phyloP scores from a whole-genome alignment of 2,888 invertebrate species.

The Lasioglossum calceatum region DNA sequence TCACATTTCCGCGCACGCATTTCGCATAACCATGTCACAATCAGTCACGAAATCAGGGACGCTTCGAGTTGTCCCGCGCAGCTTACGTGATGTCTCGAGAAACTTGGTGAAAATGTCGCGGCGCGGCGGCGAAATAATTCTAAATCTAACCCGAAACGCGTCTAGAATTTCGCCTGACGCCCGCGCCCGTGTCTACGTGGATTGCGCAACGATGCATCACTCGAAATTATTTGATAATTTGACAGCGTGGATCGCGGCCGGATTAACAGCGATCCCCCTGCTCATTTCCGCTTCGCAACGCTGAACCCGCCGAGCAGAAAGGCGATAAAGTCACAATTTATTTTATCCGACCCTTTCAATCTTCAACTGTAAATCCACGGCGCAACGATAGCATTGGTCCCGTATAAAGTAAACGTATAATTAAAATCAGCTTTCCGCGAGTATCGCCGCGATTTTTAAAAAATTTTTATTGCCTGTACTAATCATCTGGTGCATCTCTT shows the following conservation, averaged over 20 bases:
- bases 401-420: neutral
- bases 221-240: conserved; percentile 30
- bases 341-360: neutral
- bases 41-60: conserved; percentile 64
- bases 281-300: neutral
- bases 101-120: conserved; percentile 28
- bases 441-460: neutral
- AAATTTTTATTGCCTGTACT: neutral
- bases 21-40: conserved; percentile 52
- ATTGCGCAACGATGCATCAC: neutral
- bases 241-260: neutral
- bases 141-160: conserved; percentile 17
- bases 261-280: neutral
- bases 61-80: conserved; percentile 36
- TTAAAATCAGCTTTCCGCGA: neutral
- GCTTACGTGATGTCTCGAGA: conserved; percentile 53
- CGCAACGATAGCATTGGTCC: neutral
- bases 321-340: conserved; percentile 30
- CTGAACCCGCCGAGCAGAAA: conserved; percentile 8
- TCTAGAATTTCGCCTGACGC: neutral
- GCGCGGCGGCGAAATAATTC: conserved; percentile 30
- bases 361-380: conserved; percentile 2
- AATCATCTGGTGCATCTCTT: neutral
- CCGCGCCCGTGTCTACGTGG: neutral
- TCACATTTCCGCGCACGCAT: conserved; percentile 59